Evolutionary conservation across 2,797 vertebrate genomes (phyloP).

Genomic region (Sebastes wilsoni): DNA sequence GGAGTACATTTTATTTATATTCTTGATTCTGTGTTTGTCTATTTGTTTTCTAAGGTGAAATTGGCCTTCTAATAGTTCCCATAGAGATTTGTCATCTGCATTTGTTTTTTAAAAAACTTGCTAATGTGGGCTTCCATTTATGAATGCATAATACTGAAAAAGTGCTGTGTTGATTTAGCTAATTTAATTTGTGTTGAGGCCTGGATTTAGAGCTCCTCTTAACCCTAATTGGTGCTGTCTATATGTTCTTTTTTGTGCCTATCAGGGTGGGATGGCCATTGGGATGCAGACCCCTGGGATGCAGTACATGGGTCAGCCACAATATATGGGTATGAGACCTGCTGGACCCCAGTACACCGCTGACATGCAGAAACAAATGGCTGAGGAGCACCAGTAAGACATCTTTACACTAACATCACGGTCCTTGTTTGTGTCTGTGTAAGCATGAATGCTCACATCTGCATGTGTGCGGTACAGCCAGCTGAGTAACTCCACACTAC

Average conservation of each 20-base stretch:
- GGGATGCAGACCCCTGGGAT: slow-evolving; percentile 91
- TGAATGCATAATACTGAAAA: neutral
- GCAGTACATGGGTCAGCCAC: slow-evolving; percentile 91
- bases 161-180: slow-evolving; percentile 12
- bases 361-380: slow-evolving; percentile 98
- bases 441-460: neutral
- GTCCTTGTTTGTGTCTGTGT: neutral
- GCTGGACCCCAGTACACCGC: slow-evolving; percentile 89
- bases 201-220: slow-evolving; percentile 1
- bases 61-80: neutral
- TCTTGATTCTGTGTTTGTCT: neutral
- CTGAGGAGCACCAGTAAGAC: slow-evolving; percentile 96
- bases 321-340: slow-evolving; percentile 92
- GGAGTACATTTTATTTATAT: neutral
- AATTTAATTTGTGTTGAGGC: neutral
- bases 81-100: neutral
- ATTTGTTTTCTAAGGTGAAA: neutral
- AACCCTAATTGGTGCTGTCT: neutral
- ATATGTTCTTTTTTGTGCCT: neutral
- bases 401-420: neutral
- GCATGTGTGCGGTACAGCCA: neutral
- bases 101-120: neutral
- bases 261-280: slow-evolving; percentile 91
- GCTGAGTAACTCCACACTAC: neutral
- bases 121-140: neutral